Base-by-base conservation (phyloP, 23 tunicate species). In the Ciona savignyi region DNA sequence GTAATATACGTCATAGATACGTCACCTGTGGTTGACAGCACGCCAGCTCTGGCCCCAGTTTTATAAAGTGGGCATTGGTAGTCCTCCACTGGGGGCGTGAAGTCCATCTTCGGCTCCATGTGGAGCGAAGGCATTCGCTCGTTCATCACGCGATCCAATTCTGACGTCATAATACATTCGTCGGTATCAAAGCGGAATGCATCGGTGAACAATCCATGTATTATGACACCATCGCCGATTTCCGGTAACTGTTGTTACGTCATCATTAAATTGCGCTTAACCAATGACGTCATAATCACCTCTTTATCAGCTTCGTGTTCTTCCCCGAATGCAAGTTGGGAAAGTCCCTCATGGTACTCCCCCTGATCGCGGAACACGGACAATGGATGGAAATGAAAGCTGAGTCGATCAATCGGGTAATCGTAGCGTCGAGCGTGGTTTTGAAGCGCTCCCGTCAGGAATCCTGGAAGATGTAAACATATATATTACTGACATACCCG, bases 41-140 rank as follows among this genome's bases (percentile, higher is more conserved):
- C 99, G 9, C 99, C 99, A 20, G 94, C 95, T 27, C 99, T 73
- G 0, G 94, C 90, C 30, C 86, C 90, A 2, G 94, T 88, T 67
- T 94, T 94, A 62, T 94, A 94, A 66, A 94, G 71, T n/a, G 99
- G 99, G 76, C 99, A 94, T 27, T 65, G 77, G 74, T 94, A 94
- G 30, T 94, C 95, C 65, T 82, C 95, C 33, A 27, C 86, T 19
- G 95, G 95, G 19, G 86, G 77, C 2, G 77, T 56, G 76, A 94
- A 94, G 71, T 94, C 99, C 95, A 94, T 87, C 63, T 94, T 83
- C 1, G 99, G 99, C 35, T 86, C 90, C 99, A 94, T 94, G 74
- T 87, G 95, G 30, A 94, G 81, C 23, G 88, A 60, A 2, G 99
- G 99, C 95, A 94, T 76, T 35, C 95, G 68, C 35, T 87, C 94